phyloP scores from a whole-genome alignment of 2,797 vertebrate species.

The Carduelis carduelis region DNA sequence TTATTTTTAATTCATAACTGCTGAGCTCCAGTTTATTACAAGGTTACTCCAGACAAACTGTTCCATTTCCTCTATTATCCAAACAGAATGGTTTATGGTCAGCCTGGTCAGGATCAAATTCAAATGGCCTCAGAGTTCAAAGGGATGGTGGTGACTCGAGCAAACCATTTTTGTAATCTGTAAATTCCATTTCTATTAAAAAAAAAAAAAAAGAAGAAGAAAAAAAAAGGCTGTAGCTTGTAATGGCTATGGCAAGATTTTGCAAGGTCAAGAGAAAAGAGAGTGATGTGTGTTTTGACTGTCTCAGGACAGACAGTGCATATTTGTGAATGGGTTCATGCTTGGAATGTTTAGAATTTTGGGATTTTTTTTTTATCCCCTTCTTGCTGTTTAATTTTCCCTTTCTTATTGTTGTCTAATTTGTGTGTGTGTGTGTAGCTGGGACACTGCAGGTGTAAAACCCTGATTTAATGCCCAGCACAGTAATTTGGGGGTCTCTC shows the following conservation, averaged over 20 bases:
- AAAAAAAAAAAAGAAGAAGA: background rate
- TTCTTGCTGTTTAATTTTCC: background rate
- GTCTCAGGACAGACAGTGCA: background rate
- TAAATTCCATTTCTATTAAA: constrained; percentile 46
- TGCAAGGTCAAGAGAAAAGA: constrained; percentile 41
- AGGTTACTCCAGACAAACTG: constrained; percentile 56
- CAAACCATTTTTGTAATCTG: constrained; percentile 66
- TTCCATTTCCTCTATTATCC: constrained; percentile 62
- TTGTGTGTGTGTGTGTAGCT: background rate
- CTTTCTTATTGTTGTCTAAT: background rate
- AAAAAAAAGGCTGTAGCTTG: background rate
- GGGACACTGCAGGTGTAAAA: background rate
- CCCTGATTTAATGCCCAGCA: background rate
- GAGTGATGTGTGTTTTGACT: background rate
- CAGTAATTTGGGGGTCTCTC: background rate
- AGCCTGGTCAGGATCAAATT: constrained; percentile 52
- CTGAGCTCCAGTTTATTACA: constrained; percentile 51
- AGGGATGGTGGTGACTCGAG: constrained; percentile 23
- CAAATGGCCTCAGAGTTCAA: constrained; percentile 58
- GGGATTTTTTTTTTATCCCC: accelerated
- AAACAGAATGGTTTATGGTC: constrained; percentile 53
- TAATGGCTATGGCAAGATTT: constrained; percentile 30
- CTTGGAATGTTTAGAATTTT: background rate
- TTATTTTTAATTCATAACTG: constrained; percentile 49
- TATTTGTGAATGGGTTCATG: background rate